phyloP scores from a whole-genome alignment of 2,888 invertebrate species.

The Lasioglossum vierecki region DNA sequence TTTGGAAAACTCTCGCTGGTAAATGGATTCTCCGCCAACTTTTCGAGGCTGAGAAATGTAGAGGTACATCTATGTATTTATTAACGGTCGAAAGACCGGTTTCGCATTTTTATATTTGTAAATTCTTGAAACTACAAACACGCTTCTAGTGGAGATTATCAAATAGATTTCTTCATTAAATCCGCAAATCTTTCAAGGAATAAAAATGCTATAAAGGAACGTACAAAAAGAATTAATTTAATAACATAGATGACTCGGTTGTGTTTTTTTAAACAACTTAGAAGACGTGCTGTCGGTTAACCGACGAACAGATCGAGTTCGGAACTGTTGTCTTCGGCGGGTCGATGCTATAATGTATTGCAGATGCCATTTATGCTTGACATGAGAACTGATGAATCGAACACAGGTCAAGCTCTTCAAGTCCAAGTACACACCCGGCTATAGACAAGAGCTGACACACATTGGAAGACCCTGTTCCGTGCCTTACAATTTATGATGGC shows the following conservation, averaged over 20 bases:
- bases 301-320: neutral
- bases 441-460: neutral
- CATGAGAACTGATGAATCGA: slow-evolving; percentile 4
- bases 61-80: neutral
- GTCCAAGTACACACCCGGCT: neutral
- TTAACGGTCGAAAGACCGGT: too few relatives aligned
- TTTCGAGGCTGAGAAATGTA: neutral
- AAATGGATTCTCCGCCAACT: neutral
- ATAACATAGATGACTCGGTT: neutral
- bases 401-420: slow-evolving; percentile 10
- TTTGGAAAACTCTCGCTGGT: neutral
- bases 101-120: too few relatives aligned
- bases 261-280: neutral
- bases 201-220: too few relatives aligned
- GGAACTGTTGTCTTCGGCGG: neutral
- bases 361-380: neutral
- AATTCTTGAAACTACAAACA: too few relatives aligned
- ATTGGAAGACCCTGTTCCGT: neutral
- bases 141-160: too few relatives aligned
- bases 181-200: neutral
- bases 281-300: neutral
- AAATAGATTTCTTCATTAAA: neutral
- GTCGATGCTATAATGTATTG: neutral
- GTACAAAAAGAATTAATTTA: neutral
- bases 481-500: neutral